Conservation (phyloP, 2,797 vertebrate species). For the Danio jaintianensis region DNA sequence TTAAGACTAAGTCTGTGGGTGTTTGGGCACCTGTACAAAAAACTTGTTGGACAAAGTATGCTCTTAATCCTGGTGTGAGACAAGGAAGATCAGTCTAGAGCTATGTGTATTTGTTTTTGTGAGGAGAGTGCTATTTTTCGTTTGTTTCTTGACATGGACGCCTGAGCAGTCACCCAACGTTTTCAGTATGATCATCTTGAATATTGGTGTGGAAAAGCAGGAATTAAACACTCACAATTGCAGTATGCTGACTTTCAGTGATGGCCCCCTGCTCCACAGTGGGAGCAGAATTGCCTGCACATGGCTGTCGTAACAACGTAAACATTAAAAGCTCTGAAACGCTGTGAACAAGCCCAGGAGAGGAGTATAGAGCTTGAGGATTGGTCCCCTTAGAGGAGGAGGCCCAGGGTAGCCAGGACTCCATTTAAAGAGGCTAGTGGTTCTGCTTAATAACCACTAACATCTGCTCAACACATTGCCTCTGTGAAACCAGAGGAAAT, state of each 20-base stretch:
- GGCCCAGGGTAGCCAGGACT: slow-evolving; percentile 67
- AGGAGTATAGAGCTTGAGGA: slow-evolving; percentile 66
- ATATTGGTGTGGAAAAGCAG: slow-evolving; percentile 4
- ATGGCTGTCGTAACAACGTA: slow-evolving; percentile 65
- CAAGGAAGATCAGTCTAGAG: slow-evolving; percentile 41
- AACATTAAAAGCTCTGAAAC: slow-evolving; percentile 57
- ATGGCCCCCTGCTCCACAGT: slow-evolving; percentile 61
- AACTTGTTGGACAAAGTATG: slow-evolving; percentile 21
- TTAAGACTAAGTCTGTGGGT: slow-evolving; percentile 9
- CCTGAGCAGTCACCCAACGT: slow-evolving; percentile 3
- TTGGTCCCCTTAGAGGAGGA: slow-evolving; percentile 69
- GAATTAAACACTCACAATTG: neutral
- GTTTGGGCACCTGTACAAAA: slow-evolving; percentile 22
- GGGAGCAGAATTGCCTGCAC: slow-evolving; percentile 62
- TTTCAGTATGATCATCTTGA: neutral
- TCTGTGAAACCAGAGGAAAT: slow-evolving; percentile 65
- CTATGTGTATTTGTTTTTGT: slow-evolving; percentile 54
- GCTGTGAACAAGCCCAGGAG: slow-evolving; percentile 35
- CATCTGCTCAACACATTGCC: slow-evolving; percentile 83
- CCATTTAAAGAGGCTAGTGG: slow-evolving; percentile 76
- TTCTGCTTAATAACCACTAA: slow-evolving; percentile 79
- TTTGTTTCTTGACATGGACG: slow-evolving; percentile 45
- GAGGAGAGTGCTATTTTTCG: slow-evolving; percentile 20
- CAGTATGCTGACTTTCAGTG: slow-evolving; percentile 22
- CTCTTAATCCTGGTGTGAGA: slow-evolving; percentile 43